Evolutionary conservation across 2,113 vertebrate genomes (phyloP).

Genomic region (Raja brachyura): DNA sequence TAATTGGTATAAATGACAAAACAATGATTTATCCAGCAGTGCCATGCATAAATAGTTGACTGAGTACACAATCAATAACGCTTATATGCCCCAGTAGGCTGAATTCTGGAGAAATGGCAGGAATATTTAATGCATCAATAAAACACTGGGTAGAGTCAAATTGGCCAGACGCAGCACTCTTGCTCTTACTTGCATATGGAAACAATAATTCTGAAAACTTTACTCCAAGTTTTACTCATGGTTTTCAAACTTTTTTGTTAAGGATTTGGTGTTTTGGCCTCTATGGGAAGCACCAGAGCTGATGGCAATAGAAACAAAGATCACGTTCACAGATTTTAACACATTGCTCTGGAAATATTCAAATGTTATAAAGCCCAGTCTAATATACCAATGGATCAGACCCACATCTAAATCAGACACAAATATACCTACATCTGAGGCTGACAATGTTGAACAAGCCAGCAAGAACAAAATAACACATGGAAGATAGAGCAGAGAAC

Average conservation of each 20-base stretch:
- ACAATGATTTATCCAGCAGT: slow-evolving; percentile 27
- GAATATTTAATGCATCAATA: background rate
- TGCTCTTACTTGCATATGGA: background rate
- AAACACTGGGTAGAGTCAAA: background rate
- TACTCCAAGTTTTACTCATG: background rate
- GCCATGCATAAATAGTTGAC: background rate
- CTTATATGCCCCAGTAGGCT: background rate
- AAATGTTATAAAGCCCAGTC: background rate
- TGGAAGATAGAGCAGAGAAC: too few relatives aligned
- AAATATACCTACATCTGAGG: background rate
- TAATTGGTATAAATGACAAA: slow-evolving; percentile 22
- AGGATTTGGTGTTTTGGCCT: background rate
- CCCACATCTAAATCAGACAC: background rate
- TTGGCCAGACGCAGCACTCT: background rate
- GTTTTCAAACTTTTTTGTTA: background rate
- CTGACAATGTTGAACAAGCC: background rate
- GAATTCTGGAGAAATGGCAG: background rate
- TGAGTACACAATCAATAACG: background rate
- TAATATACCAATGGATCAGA: too few relatives aligned
- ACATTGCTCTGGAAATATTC: background rate
- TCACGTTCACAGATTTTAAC: background rate
- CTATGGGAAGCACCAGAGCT: background rate
- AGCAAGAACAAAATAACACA: too few relatives aligned
- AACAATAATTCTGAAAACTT: background rate
- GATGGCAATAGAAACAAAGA: background rate